These are phyloP conservation scores for Zoanthus gigantus DNA, from an alignment of 92 coral and sea anemone genomes.

Conservation along the genomic window DNA sequence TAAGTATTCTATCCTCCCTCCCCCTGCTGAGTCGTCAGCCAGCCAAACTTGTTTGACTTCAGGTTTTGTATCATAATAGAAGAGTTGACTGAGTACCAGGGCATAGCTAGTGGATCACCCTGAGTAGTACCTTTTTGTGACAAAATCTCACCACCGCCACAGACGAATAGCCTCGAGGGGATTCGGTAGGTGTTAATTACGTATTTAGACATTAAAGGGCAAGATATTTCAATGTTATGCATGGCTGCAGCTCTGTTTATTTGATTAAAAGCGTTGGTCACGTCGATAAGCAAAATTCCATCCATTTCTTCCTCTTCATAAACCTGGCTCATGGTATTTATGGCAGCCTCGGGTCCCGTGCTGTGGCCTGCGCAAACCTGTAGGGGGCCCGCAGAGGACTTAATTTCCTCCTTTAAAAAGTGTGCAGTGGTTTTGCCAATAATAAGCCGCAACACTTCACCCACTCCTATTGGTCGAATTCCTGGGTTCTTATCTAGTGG, in stretches of 20 bases:
- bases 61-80: not conserved
- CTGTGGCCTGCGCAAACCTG: constrained; percentile 35
- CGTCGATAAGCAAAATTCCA: not conserved
- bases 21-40: too few species aligned
- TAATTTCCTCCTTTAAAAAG: constrained; percentile 21
- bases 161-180: constrained; percentile 55
- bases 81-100: constrained; percentile 39
- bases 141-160: constrained; percentile 26
- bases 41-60: not conserved
- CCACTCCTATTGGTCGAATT: not conserved
- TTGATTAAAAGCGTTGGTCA: constrained; percentile 33
- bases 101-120: not conserved
- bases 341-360: too few species aligned
- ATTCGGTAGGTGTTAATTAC: constrained; percentile 48
- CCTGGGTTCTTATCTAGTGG: too few species aligned
- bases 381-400: not conserved
- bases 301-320: constrained; percentile 27
- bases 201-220: constrained; percentile 48
- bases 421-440: constrained; percentile 37
- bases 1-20: too few species aligned
- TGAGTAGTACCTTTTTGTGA: too few species aligned
- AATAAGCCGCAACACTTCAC: constrained; percentile 42
- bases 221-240: constrained; percentile 59
- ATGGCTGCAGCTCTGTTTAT: constrained; percentile 2
- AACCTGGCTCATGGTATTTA: not conserved